Conservation (phyloP, 2,113 vertebrate species). For the Mugil cephalus region DNA sequence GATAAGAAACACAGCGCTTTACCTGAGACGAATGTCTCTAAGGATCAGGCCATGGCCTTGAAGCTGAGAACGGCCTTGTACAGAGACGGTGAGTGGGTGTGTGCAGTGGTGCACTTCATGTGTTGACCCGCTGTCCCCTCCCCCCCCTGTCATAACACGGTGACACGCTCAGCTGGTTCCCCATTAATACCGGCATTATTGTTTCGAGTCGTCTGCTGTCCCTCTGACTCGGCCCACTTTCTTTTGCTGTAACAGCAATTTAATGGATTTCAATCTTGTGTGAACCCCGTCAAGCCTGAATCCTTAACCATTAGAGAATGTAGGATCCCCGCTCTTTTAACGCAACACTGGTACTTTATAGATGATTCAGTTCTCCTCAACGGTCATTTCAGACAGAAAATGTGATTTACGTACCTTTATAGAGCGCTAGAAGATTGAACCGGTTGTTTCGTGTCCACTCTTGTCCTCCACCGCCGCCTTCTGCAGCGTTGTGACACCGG, state of each 20-base stretch:
- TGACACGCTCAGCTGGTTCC: conserved; percentile 62
- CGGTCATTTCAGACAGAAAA: not conserved
- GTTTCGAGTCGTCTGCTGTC: conserved; percentile 34
- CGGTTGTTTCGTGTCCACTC: conserved; percentile 1
- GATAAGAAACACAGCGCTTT: conserved; percentile 86
- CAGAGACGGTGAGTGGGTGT: conserved; percentile 93
- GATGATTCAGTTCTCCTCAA: not conserved
- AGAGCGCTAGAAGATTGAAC: not conserved
- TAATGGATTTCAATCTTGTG: conserved; percentile 7
- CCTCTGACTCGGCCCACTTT: conserved; percentile 32
- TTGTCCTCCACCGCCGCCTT: conserved; percentile 20
- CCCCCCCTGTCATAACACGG: conserved; percentile 68
- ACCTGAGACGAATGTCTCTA: conserved; percentile 88
- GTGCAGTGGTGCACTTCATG: conserved; percentile 58
- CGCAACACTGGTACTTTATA: no score
- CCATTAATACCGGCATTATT: conserved; percentile 64
- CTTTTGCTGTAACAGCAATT: conserved; percentile 22
- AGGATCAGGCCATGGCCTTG: conserved; percentile 89
- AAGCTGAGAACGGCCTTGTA: conserved; percentile 89
- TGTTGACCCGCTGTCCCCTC: conserved; percentile 53
- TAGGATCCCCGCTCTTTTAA: not conserved
- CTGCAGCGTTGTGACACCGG: conserved; percentile 35
- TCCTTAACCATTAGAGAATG: conserved; percentile 17
- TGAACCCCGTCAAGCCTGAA: conserved; percentile 25
- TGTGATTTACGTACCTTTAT: conserved; percentile 50